Percentiles rank a stretch among this genome's conserved stretches.
phyloP scores from a whole-genome alignment of 2,113 vertebrate species.

The Gasterosteus aculeatus region DNA sequence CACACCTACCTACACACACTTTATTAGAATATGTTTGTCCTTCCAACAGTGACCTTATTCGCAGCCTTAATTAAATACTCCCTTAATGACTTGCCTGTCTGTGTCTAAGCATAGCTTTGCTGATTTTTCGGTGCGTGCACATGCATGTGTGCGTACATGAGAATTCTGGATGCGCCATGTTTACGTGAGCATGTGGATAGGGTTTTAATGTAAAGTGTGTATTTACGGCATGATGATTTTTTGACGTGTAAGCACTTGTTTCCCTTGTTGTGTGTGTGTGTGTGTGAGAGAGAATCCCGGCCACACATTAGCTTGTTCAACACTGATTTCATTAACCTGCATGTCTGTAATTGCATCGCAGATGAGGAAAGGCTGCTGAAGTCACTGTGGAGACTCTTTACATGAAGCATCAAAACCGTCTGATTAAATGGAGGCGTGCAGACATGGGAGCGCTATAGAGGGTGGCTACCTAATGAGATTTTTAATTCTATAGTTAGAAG shows the following conservation, averaged over 20 bases:
- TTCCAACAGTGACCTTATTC: slow-evolving; percentile 82
- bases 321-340: slow-evolving; percentile 78
- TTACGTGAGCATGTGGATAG: slow-evolving; percentile 26
- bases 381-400: slow-evolving; percentile 67
- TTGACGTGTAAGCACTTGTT: slow-evolving; percentile 13
- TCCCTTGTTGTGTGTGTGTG: neutral
- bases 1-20: slow-evolving; percentile 25
- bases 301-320: slow-evolving; percentile 56
- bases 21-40: slow-evolving; percentile 84
- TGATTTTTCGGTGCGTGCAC: slow-evolving; percentile 53
- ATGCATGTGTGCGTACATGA: neutral
- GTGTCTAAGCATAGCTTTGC: slow-evolving; percentile 57
- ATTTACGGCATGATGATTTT: slow-evolving; percentile 32
- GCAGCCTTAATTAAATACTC: slow-evolving; percentile 80
- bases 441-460: slow-evolving; percentile 46
- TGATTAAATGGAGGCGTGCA: slow-evolving; percentile 74
- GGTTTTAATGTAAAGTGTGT: slow-evolving; percentile 21
- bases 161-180: slow-evolving; percentile 1
- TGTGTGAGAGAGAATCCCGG: slow-evolving; percentile 13
- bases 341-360: slow-evolving; percentile 78
- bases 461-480: slow-evolving; percentile 75
- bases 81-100: slow-evolving; percentile 78
- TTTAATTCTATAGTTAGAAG: slow-evolving; percentile 80
- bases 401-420: slow-evolving; percentile 67
- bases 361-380: slow-evolving; percentile 69